Conservation (phyloP, 2,797 vertebrate genomes). For the Heliangelus exortis region DNA sequence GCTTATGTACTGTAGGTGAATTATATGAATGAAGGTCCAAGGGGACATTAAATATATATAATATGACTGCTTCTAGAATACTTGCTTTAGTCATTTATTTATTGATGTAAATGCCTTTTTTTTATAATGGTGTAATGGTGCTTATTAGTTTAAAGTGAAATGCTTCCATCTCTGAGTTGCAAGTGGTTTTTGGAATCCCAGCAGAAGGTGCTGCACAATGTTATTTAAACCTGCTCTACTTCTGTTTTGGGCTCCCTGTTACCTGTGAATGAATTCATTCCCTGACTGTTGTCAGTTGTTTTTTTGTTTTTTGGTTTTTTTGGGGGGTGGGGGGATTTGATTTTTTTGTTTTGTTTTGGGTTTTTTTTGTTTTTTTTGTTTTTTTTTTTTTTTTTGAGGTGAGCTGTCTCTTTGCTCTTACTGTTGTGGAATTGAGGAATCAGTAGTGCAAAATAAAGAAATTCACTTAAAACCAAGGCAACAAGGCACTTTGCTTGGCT, state of each 20-base stretch:
- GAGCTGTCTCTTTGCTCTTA: background rate
- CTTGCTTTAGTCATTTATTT: conserved; percentile 23
- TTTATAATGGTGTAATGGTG: background rate
- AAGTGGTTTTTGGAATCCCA: background rate
- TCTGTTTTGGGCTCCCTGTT: background rate
- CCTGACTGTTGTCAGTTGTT: background rate
- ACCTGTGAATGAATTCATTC: background rate
- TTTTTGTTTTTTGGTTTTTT: background rate
- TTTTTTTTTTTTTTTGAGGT: background rate
- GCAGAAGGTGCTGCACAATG: background rate
- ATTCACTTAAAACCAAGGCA: background rate
- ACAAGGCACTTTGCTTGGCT: background rate
- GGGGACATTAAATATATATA: background rate
- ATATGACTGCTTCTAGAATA: background rate
- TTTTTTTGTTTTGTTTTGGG: too few relatives aligned
- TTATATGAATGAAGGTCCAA: background rate
- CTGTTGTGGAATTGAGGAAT: background rate
- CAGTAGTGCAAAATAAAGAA: background rate
- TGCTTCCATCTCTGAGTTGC: background rate
- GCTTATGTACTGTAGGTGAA: background rate
- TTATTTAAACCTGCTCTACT: conserved; percentile 58
- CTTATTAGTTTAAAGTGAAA: conserved; percentile 48
- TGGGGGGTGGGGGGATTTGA: too few relatives aligned
- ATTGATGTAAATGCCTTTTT: conserved; percentile 40
- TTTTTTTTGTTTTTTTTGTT: background rate